phyloP scores from a whole-genome alignment of 64 coral and sea anemone genomes.

The Pocillopora verrucosa region DNA sequence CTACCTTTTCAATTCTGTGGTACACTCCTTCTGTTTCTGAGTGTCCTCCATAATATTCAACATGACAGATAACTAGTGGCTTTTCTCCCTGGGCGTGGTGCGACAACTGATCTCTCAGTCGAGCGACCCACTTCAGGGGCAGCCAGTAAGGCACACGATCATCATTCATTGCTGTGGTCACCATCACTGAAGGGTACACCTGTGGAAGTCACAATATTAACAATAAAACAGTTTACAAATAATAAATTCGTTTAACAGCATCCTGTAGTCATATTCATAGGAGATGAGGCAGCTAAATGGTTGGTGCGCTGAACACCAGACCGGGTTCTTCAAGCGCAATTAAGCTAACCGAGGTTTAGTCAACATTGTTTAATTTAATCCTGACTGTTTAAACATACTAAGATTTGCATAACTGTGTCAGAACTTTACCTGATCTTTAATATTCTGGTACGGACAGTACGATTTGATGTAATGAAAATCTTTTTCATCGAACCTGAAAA shows the following conservation, averaged over 20 bases:
- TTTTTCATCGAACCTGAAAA: conserved; percentile 56
- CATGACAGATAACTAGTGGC: conserved; percentile 18
- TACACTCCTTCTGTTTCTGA: conserved; percentile 38
- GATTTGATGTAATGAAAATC: conserved; percentile 90
- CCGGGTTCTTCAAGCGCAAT: too few relatives aligned
- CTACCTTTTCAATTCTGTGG: conserved; percentile 34
- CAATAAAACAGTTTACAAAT: too few relatives aligned
- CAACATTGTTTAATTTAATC: too few relatives aligned
- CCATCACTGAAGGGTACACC: conserved; percentile 81
- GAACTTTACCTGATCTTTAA: conserved; percentile 73
- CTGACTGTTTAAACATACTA: too few relatives aligned
- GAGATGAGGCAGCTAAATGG: too few relatives aligned
- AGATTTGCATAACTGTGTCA: background rate
- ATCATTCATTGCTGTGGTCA: conserved; percentile 75
- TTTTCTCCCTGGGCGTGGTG: background rate
- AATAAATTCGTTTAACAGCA: too few relatives aligned
- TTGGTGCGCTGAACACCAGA: too few relatives aligned
- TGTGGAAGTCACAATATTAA: conserved; percentile 1
- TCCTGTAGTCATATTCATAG: too few relatives aligned
- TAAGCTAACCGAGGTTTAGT: too few relatives aligned
- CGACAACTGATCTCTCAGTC: conserved; percentile 54
- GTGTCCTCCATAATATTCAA: conserved; percentile 50
- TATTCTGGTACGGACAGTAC: conserved; percentile 90
- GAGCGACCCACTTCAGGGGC: conserved; percentile 85
- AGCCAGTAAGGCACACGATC: conserved; percentile 91